phyloP scores from a whole-genome alignment of 2,797 vertebrate species.

The Pithecia hirsuta region DNA sequence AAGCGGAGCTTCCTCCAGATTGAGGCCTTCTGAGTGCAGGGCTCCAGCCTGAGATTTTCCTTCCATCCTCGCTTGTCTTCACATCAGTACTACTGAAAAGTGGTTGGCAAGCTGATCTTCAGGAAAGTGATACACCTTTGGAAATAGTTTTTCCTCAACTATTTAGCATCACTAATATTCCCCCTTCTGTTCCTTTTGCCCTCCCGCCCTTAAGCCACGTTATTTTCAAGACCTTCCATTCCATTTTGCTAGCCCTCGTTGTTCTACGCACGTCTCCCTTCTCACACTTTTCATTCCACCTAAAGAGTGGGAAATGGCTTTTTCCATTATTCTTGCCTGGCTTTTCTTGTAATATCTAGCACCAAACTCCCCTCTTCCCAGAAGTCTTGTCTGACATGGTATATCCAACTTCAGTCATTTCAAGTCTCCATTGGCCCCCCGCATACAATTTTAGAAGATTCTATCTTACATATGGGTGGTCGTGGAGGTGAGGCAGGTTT shows the following conservation, averaged over 20 bases:
- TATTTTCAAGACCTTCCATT: neutral
- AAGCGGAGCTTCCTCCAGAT: neutral
- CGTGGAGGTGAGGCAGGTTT: neutral
- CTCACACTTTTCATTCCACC: neutral
- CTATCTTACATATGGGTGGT: neutral
- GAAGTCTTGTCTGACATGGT: neutral
- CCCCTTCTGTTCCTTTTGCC: neutral
- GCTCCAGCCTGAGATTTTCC: neutral
- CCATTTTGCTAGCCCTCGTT: neutral
- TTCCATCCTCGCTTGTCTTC: neutral
- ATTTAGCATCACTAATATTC: neutral
- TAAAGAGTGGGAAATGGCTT: neutral
- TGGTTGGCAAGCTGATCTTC: neutral
- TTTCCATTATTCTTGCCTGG: neutral
- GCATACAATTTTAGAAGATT: neutral
- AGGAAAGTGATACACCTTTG: neutral
- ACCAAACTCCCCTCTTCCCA: neutral
- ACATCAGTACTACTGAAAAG: neutral
- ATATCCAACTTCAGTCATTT: neutral
- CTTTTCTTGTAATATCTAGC: neutral
- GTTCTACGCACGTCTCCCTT: neutral
- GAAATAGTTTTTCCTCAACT: neutral
- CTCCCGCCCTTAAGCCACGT: neutral
- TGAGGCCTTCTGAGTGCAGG: neutral
- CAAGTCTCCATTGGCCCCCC: neutral